Percentiles rank a stretch among this genome's conserved stretches.
These are phyloP conservation scores for Turnix velox DNA, from an alignment of 2,113 vertebrate genomes.

Conservation along the genomic window DNA sequence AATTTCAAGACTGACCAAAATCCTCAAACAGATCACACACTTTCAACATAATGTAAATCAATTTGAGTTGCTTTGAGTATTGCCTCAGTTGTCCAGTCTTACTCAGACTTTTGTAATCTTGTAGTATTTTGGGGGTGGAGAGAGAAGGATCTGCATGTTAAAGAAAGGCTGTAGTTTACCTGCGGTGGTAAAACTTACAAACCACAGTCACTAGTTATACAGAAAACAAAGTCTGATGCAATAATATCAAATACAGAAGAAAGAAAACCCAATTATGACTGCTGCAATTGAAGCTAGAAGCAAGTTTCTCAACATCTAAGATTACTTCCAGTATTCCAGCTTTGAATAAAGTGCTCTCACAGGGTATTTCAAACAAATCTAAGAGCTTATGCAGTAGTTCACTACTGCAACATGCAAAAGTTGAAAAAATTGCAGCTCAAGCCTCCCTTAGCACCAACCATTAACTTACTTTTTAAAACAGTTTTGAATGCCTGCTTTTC, in stretches of 20 bases:
- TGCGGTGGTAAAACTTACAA: not conserved
- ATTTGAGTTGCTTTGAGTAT: not conserved
- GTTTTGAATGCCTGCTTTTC: constrained; percentile 1
- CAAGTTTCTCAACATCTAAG: not conserved
- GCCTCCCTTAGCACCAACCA: not conserved
- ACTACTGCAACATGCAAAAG: not conserved
- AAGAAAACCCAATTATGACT: not conserved
- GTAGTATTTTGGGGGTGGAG: not conserved
- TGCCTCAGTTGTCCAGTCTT: not conserved
- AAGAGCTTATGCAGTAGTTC: not conserved
- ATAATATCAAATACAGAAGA: not conserved
- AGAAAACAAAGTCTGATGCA: not conserved
- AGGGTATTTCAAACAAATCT: not conserved
- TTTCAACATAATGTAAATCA: not conserved
- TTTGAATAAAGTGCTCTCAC: not conserved
- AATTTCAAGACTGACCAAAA: not conserved
- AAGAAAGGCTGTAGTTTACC: not conserved
- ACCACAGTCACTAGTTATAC: not conserved
- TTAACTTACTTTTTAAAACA: not conserved
- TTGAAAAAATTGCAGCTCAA: not conserved
- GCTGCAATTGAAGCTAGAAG: not conserved
- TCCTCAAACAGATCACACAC: not conserved
- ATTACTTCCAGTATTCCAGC: not conserved
- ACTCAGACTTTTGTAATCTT: not conserved
- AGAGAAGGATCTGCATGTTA: not conserved